These are phyloP conservation scores for Linepithema humile DNA, from an alignment of 1,140 invertebrate species.

Conservation along the genomic window DNA sequence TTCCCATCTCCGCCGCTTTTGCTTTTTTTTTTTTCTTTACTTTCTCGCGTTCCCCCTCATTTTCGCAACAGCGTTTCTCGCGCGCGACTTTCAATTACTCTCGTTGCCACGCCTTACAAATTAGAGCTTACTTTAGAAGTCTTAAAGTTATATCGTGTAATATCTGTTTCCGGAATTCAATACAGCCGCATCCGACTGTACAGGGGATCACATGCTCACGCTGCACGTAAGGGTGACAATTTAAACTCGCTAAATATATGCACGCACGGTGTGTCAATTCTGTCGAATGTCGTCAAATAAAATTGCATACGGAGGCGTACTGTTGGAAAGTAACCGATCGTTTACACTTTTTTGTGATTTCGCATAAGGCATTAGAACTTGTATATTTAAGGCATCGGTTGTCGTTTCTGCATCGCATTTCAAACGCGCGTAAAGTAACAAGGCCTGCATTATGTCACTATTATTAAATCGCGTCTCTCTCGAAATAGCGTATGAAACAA, in stretches of 20 bases:
- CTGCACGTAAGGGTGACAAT: not conserved
- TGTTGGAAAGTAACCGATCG: constrained; percentile 25
- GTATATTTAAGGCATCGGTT: constrained; percentile 53
- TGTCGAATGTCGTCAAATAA: constrained; percentile 17
- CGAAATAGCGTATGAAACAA: not conserved
- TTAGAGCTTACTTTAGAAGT: constrained; percentile 56
- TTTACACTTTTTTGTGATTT: constrained; percentile 37
- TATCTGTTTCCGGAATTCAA: constrained; percentile 73
- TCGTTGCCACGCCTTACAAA: constrained; percentile 38
- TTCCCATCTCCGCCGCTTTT: no score
- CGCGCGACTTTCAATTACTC: not conserved
- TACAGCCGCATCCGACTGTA: constrained; percentile 18
- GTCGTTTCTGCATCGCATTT: constrained; percentile 52
- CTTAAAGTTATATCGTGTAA: constrained; percentile 65
- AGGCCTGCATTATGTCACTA: constrained; percentile 36
- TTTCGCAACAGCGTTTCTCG: constrained; percentile 3
- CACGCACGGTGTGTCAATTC: constrained; percentile 4
- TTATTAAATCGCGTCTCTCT: constrained; percentile 12
- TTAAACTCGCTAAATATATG: constrained; percentile 1
- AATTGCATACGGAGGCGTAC: not conserved
- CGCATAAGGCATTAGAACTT: constrained; percentile 53
- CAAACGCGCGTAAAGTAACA: constrained; percentile 47
- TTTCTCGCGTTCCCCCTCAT: not conserved
- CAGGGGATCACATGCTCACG: not conserved
- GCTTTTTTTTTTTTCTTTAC: no score